Conservation (phyloP, 2,888 invertebrate species). For the Stegana nigrithorax region DNA sequence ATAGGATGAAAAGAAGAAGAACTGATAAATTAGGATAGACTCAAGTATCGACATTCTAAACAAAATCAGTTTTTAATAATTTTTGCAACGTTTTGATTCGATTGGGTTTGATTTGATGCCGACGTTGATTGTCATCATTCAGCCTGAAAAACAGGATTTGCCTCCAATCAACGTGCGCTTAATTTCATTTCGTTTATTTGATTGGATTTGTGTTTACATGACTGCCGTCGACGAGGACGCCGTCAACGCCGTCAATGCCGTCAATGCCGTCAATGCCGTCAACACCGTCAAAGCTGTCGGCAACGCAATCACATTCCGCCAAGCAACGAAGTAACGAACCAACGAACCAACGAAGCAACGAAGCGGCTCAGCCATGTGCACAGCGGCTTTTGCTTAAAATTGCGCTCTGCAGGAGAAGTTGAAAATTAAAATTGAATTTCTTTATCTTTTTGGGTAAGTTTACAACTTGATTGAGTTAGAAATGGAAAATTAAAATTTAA, state of each 20-base stretch:
- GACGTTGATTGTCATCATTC: slow-evolving; percentile 56
- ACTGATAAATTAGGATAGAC: too few species aligned
- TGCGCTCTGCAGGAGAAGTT: too few species aligned
- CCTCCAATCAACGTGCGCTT: slow-evolving; percentile 61
- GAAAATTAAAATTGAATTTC: background rate
- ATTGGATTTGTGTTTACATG: slow-evolving; percentile 61
- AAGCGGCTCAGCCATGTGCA: background rate
- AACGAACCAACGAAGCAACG: background rate
- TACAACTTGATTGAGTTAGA: too few species aligned
- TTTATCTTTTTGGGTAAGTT: background rate
- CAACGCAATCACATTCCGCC: too few species aligned
- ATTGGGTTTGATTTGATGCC: slow-evolving; percentile 10
- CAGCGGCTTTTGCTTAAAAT: background rate
- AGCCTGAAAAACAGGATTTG: slow-evolving; percentile 60
- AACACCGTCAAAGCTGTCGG: too few species aligned
- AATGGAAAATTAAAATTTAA: background rate
- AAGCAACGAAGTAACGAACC: too few species aligned
- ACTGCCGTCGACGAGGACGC: slow-evolving; percentile 35
- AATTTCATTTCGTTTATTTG: slow-evolving; percentile 60
- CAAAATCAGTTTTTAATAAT: slow-evolving; percentile 15
- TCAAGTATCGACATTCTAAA: background rate
- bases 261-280: too few species aligned
- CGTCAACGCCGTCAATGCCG: background rate
- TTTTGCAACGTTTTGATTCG: slow-evolving; percentile 16
- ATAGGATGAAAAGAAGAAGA: background rate